A percentile compares a stretch with the other conserved stretches of the same genome.
Conservation (phyloP, 2,888 invertebrate genomes). For the Drosophila tripunctata region DNA sequence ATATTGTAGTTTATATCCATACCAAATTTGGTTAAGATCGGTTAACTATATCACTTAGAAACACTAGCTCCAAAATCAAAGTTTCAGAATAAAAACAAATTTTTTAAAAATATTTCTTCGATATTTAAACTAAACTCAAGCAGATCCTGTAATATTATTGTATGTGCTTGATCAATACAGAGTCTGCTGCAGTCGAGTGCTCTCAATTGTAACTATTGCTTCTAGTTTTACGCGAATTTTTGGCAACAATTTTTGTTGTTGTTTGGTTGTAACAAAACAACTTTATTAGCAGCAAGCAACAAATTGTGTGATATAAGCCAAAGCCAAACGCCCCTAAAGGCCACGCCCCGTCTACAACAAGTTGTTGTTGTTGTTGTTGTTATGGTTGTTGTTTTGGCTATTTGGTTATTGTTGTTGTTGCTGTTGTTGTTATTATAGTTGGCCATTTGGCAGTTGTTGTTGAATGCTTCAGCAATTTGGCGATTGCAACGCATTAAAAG, state of each 20-base stretch:
- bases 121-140: no score
- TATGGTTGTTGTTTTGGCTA: conserved; percentile 14
- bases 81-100: no score
- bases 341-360: conserved; percentile 39
- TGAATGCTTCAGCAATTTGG: conserved; percentile 48
- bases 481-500: conserved; percentile 45
- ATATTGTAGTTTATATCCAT: no score
- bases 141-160: no score
- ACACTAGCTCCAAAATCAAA: no score
- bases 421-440: neutral
- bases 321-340: neutral
- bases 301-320: conserved; percentile 55
- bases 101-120: no score
- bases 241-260: conserved; percentile 52
- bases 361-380: neutral
- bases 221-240: conserved; percentile 48
- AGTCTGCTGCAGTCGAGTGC: neutral
- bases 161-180: no score
- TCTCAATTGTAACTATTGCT: conserved; percentile 11
- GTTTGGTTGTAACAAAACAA: conserved; percentile 59
- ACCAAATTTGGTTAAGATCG: no score
- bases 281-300: conserved; percentile 69
- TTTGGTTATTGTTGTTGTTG: conserved; percentile 12
- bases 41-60: no score
- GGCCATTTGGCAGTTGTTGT: conserved; percentile 28